These are phyloP conservation scores for Acropora yongei DNA, from an alignment of 64 coral and sea anemone genomes.

Conservation along the genomic window DNA sequence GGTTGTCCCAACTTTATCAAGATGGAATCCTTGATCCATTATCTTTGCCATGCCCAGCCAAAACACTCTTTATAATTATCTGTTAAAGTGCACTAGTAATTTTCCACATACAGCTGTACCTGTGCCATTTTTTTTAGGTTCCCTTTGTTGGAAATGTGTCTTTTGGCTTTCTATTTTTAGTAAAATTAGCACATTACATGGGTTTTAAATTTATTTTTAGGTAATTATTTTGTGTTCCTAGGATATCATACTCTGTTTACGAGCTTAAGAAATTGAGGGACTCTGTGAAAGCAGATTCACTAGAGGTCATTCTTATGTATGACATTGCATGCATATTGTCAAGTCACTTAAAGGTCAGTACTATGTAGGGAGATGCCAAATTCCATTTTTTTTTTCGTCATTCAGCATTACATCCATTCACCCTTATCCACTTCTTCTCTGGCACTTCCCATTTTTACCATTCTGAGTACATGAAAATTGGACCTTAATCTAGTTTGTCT, in stretches of 20 bases:
- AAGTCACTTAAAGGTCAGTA: constrained; percentile 40
- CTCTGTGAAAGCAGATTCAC: neutral
- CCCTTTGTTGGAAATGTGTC: neutral
- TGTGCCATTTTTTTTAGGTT: neutral
- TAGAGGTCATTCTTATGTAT: neutral
- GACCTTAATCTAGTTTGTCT: neutral
- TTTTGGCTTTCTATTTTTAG: too few relatives aligned
- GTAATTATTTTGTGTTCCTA: too few relatives aligned
- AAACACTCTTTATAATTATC: constrained; percentile 30
- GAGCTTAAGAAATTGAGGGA: neutral
- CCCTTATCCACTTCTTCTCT: neutral
- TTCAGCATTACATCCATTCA: neutral
- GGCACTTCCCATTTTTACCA: neutral
- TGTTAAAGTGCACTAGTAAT: neutral
- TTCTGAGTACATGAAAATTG: neutral
- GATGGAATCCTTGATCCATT: constrained; percentile 2
- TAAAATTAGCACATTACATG: too few relatives aligned
- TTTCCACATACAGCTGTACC: neutral
- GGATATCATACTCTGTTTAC: neutral
- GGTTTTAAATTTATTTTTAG: neutral
- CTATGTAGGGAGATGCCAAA: neutral
- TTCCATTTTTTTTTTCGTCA: neutral
- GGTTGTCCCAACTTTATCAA: constrained; percentile 27
- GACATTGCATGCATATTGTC: constrained; percentile 63
- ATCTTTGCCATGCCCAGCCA: constrained; percentile 22